Percentiles rank a stretch among this genome's conserved stretches.
phyloP scores from a whole-genome alignment of 1,140 invertebrate genomes.

The Halotydeus destructor region DNA sequence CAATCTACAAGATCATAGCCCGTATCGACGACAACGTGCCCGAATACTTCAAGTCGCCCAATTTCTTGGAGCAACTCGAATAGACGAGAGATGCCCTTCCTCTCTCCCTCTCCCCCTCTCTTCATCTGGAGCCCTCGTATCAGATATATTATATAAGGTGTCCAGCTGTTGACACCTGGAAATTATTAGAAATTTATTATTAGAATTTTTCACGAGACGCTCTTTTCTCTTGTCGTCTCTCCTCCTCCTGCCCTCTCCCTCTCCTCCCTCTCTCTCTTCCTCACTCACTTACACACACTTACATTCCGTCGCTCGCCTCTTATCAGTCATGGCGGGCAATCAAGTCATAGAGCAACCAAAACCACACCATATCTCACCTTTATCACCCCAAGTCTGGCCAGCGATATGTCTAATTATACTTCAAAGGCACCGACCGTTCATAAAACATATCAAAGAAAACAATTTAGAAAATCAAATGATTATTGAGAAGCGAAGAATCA shows the following conservation, averaged over 20 bases:
- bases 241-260: constrained; percentile 16
- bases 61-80: constrained; percentile 96
- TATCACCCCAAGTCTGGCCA: constrained; percentile 1
- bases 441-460: neutral
- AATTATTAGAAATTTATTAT: no score
- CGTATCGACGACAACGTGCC: constrained; percentile 93
- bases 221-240: neutral
- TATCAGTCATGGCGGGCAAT: no score
- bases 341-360: no score
- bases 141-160: no score
- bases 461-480: no score
- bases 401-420: neutral
- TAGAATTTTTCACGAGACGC: neutral
- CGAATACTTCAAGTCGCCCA: constrained; percentile 97
- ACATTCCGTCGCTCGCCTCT: constrained; percentile 19
- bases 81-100: no score
- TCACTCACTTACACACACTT: constrained; percentile 21
- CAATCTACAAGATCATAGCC: constrained; percentile 99
- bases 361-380: no score
- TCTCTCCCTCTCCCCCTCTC: no score
- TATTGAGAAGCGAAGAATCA: no score
- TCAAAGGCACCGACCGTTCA: constrained; percentile 18
- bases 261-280: constrained; percentile 21
- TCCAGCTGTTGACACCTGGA: no score
- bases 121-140: no score